Evolutionary conservation across 2,797 vertebrate species (phyloP), one percentile per base, ranked within the genome.

Genomic region (Octomys mimax): DNA sequence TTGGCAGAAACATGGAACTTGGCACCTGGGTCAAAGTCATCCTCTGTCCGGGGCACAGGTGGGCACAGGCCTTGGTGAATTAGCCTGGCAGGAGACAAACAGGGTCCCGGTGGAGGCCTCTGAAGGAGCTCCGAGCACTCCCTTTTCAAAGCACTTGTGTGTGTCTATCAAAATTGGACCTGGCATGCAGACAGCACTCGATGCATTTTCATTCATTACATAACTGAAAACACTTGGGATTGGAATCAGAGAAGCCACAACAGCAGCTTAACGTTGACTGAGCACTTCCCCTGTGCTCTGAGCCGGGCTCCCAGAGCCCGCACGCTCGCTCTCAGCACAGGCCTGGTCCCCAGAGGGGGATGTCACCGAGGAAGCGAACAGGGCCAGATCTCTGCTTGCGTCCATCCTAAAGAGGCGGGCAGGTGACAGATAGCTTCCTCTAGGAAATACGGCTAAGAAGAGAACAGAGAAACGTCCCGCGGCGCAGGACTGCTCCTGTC

Each of bases 1-100:
- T 99, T 99, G 92, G 99, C 99, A 90, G 99, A 99, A 97, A 99
- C 99, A 98, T 99, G 99, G 97, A 99, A 99, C 98, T 99, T 99
- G 96, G 99, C 99, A 12, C 99, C 99, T 0, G 99, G 99, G 97
- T 99, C 99, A 81, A 99, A 99, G 98, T 99, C 99, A 0, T 99
- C 98, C 97, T 99, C 99, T n/a, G 99, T 99, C 49, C 99, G 99
- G 33, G 95, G 42, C 6, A 98, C 82, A 87, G 99, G 99, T 26
- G 99, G 98, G 91, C 99, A 99, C 95, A 99, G 94, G 31, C 99
- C 99, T 97, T 99, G 99, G 97, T 99, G 99, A 97, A 99, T 99
- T 98, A 99, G 89, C 98, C 99, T 99, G 98, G 66, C 62, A 83
- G 39, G 52, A 13, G 33, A 59, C 79, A 97, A 59, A 77, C 0